These are phyloP conservation scores for Halcyon malimbica DNA, from an alignment of 2,113 vertebrate genomes.

Conservation along the genomic window DNA sequence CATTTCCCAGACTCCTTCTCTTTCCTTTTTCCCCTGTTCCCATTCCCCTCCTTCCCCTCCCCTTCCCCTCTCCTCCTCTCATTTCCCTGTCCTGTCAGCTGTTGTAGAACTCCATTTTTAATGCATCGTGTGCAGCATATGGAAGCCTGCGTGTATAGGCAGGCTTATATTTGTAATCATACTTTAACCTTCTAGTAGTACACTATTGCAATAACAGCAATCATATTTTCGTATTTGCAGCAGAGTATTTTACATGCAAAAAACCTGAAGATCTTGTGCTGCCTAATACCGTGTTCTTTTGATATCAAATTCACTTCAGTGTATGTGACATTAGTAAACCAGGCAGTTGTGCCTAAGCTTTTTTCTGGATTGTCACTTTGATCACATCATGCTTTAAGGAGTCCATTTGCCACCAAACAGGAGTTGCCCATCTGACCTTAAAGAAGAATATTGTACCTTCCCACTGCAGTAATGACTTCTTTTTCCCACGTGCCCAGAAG, in stretches of 20 bases:
- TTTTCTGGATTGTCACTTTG: not conserved
- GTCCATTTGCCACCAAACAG: not conserved
- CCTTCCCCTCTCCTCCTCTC: not conserved
- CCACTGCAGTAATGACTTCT: not conserved
- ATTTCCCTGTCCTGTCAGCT: conserved; percentile 19
- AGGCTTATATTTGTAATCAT: not conserved
- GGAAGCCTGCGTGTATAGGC: not conserved
- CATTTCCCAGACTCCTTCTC: conserved; percentile 3
- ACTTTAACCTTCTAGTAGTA: not conserved
- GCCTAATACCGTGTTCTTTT: not conserved
- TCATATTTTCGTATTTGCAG: not conserved
- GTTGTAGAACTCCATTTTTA: conserved; percentile 20
- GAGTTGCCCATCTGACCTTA: not conserved
- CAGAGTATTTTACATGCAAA: not conserved
- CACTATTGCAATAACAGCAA: not conserved
- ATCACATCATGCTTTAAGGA: conserved; percentile 16
- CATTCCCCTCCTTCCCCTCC: not conserved
- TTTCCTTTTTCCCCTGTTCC: not conserved
- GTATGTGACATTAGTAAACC: not conserved
- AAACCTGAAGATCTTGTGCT: not conserved
- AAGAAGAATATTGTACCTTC: not conserved
- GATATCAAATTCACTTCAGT: not conserved
- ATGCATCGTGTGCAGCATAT: not conserved
- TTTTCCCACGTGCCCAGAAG: not conserved
- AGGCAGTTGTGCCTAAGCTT: not conserved